Evolutionary conservation across 2,113 vertebrate genomes (phyloP).

Genomic region (Lasiurus cinereus): DNA sequence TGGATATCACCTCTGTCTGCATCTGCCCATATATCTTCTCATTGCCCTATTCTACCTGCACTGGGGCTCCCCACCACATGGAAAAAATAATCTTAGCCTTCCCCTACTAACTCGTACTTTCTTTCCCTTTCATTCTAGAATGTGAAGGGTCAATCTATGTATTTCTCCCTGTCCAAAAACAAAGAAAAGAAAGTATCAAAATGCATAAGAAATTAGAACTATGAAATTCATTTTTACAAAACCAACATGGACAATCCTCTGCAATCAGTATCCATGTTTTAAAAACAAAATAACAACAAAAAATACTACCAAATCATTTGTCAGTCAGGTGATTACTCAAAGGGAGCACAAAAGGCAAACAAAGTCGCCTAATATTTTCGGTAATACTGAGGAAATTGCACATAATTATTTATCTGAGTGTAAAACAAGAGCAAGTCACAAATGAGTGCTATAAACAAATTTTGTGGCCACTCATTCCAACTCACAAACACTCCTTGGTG

Average conservation of each 20-base stretch:
- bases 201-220: not conserved
- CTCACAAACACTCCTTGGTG: not conserved
- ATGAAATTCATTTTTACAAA: conserved; percentile 44
- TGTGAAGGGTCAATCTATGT: not conserved
- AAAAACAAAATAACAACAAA: conserved; percentile 9
- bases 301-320: conserved; percentile 8
- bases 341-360: not conserved
- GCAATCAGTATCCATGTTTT: not conserved
- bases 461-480: too few species aligned
- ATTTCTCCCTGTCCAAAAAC: not conserved
- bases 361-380: not conserved
- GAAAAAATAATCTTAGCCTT: not conserved
- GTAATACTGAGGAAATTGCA: not conserved
- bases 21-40: not conserved
- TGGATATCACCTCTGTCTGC: not conserved
- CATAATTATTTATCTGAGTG: not conserved
- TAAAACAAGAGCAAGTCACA: not conserved
- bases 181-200: conserved; percentile 16
- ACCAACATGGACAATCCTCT: not conserved
- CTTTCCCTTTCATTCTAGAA: conserved; percentile 2
- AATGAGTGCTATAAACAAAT: not conserved
- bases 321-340: not conserved
- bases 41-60: too few species aligned
- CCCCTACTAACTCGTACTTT: not conserved
- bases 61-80: not conserved